Evolutionary conservation across 2,888 invertebrate genomes (phyloP).

Genomic region (Meteorus cinctellus): DNA sequence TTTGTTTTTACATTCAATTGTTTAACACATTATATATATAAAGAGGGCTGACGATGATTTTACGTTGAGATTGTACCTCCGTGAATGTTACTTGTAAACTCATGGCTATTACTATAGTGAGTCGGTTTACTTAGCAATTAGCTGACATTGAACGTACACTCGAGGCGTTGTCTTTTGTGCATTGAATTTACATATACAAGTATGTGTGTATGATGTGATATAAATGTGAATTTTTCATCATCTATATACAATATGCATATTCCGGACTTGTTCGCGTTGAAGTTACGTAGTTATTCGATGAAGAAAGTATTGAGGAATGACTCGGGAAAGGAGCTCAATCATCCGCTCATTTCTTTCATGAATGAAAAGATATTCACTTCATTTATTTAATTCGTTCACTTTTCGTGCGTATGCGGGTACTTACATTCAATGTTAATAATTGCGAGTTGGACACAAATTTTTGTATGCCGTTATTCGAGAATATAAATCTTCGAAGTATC

Average conservation of each 20-base stretch:
- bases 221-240: too few relatives aligned
- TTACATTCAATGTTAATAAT: neutral
- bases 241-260: too few relatives aligned
- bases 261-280: neutral
- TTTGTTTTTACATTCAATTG: neutral
- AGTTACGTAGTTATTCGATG: neutral
- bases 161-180: neutral
- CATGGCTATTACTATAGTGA: neutral
- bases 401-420: neutral
- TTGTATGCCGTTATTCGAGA: neutral
- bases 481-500: neutral
- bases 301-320: neutral
- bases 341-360: neutral
- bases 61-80: slow-evolving; percentile 28
- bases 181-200: neutral
- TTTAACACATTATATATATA: neutral
- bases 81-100: neutral
- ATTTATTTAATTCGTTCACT: neutral
- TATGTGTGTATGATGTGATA: too few relatives aligned
- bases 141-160: slow-evolving; percentile 41
- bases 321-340: too few relatives aligned
- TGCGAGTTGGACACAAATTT: neutral
- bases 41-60: slow-evolving; percentile 33
- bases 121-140: slow-evolving; percentile 62
- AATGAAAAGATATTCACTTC: neutral